Percentiles rank a stretch among this genome's conserved stretches.
Evolutionary conservation across 2,113 vertebrate species (phyloP).

Genomic region (Apus apus): DNA sequence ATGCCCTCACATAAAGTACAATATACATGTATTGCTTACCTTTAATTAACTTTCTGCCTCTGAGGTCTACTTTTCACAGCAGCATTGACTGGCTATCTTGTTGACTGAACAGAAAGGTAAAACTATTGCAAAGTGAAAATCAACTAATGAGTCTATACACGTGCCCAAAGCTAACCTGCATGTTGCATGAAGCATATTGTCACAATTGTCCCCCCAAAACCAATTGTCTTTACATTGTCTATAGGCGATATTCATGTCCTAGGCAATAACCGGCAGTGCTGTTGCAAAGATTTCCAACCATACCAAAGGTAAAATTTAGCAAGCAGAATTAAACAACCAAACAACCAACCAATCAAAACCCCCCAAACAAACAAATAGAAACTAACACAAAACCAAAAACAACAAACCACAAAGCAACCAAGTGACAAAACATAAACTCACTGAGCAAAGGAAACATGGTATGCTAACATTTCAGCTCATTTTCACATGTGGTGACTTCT

Average conservation of each 20-base stretch:
- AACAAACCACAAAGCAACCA: too few relatives aligned
- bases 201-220: neutral
- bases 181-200: fast-evolving
- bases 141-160: neutral
- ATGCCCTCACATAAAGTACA: neutral
- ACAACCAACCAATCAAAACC: neutral
- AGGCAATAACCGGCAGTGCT: neutral
- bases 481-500: neutral
- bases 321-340: neutral
- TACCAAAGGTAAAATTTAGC: neutral
- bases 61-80: neutral
- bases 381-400: neutral
- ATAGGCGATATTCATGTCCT: neutral
- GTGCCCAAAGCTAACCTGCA: neutral
- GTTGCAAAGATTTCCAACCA: neutral
- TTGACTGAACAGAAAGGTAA: neutral
- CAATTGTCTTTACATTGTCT: neutral
- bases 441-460: neutral
- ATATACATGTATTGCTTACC: neutral
- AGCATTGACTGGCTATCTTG: fast-evolving
- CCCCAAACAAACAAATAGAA: neutral
- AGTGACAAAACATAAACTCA: too few relatives aligned
- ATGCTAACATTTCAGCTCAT: neutral
- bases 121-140: neutral
- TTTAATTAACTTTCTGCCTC: neutral